Percentiles rank a stretch among this genome's conserved stretches.
Conservation (phyloP, 92 coral and sea anemone species). For the Heteractis magnifica region DNA sequence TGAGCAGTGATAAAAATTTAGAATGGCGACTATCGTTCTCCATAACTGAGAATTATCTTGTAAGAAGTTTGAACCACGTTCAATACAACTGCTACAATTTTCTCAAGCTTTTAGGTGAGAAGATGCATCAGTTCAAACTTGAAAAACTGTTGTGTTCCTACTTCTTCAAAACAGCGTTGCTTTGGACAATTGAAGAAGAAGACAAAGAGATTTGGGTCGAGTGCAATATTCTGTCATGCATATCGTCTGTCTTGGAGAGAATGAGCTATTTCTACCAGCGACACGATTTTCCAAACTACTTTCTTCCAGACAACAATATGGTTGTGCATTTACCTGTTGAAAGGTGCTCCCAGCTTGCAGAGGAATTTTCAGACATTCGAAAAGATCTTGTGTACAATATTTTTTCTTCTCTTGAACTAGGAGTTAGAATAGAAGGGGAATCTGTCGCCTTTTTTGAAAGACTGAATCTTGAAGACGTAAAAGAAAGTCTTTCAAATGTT, state of each 20-base stretch:
- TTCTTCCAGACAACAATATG: slow-evolving; percentile 39
- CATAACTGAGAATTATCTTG: slow-evolving; percentile 10
- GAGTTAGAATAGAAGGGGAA: slow-evolving; percentile 10
- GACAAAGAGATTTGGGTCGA: slow-evolving; percentile 9
- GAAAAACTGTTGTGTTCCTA: slow-evolving; percentile 22
- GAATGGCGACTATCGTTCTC: slow-evolving; percentile 46
- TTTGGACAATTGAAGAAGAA: slow-evolving; percentile 35
- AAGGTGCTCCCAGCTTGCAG: slow-evolving; percentile 12
- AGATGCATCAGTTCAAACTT: neutral
- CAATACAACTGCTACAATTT: slow-evolving; percentile 19
- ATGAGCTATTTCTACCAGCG: neutral
- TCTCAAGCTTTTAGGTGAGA: slow-evolving; percentile 16
- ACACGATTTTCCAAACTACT: slow-evolving; percentile 29
- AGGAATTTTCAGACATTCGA: slow-evolving; percentile 2
- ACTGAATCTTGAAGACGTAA: neutral
- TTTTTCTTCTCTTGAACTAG: slow-evolving; percentile 12
- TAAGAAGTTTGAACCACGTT: neutral
- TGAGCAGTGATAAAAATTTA: slow-evolving; percentile 7
- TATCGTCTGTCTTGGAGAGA: neutral
- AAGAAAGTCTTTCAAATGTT: neutral
- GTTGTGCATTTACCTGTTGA: slow-evolving; percentile 15
- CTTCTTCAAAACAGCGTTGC: slow-evolving; percentile 23
- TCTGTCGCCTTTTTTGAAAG: neutral
- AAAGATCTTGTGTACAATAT: slow-evolving; percentile 17
- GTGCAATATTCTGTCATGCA: neutral